Conservation (phyloP, 2,797 vertebrate species). For the Pachyuromys duprasi region DNA sequence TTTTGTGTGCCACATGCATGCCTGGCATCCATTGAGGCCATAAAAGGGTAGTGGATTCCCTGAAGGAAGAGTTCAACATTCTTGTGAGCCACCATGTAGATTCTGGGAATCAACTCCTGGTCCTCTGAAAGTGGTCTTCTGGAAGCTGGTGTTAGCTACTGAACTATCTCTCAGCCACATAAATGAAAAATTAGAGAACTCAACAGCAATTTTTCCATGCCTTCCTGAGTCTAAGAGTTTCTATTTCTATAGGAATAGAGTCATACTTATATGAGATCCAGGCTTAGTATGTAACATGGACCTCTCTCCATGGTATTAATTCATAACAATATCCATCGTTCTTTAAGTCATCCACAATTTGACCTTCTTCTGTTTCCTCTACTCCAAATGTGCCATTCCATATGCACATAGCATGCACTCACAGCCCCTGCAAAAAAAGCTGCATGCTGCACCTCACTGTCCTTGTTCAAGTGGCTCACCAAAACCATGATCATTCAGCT, state of each 20-base stretch:
- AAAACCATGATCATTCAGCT: not conserved
- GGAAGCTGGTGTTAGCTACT: no score
- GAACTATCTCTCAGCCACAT: not conserved
- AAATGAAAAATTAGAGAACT: not conserved
- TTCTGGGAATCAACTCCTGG: not conserved
- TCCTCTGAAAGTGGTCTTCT: not conserved
- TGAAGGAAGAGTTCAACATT: not conserved
- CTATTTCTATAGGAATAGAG: not conserved
- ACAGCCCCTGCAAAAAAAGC: no score
- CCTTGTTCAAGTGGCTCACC: not conserved
- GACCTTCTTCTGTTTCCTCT: fast-evolving
- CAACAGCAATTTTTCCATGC: not conserved
- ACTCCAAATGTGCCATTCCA: no score
- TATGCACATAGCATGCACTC: fast-evolving
- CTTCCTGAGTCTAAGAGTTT: not conserved
- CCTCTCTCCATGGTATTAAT: not conserved
- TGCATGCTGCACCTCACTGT: not conserved
- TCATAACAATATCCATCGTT: not conserved
- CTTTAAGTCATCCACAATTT: not conserved
- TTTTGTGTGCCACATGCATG: not conserved
- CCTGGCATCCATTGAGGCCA: not conserved
- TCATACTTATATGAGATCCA: conserved; percentile 12
- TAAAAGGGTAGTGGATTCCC: not conserved
- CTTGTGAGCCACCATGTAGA: not conserved
- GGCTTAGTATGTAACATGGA: not conserved